phyloP scores from a whole-genome alignment of 2,797 vertebrate genomes.

The Myotis planiceps region DNA sequence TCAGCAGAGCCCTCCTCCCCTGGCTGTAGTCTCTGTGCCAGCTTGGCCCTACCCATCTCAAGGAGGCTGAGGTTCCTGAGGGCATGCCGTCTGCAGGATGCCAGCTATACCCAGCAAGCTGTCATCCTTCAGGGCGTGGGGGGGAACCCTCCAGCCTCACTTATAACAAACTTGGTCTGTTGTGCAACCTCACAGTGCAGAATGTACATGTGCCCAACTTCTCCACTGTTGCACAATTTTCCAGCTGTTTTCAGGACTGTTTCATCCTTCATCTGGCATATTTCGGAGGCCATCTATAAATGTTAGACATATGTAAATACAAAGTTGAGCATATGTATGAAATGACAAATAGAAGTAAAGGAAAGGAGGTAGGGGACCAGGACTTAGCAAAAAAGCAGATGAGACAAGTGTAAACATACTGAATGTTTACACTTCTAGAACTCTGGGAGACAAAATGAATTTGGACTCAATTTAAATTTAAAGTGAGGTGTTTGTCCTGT shows the following conservation, averaged over 20 bases:
- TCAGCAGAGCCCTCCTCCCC: not conserved
- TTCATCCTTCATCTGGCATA: slow-evolving; percentile 80
- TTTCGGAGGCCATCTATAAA: slow-evolving; percentile 77
- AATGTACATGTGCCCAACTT: slow-evolving; percentile 82
- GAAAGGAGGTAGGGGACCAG: slow-evolving; percentile 35
- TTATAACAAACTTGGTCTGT: slow-evolving; percentile 73
- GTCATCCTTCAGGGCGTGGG: slow-evolving; percentile 19
- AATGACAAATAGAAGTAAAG: slow-evolving; percentile 38
- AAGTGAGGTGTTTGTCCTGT: not conserved
- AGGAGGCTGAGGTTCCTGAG: not conserved
- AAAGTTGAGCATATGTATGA: slow-evolving; percentile 67
- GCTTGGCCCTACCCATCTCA: not conserved
- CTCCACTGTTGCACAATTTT: slow-evolving; percentile 83
- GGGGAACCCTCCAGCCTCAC: slow-evolving; percentile 35
- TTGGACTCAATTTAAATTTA: not conserved
- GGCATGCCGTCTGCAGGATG: slow-evolving; percentile 30
- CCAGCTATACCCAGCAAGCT: slow-evolving; percentile 51
- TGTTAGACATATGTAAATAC: slow-evolving; percentile 62
- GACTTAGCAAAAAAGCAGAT: slow-evolving; percentile 61
- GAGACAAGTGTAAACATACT: slow-evolving; percentile 75
- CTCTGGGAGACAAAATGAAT: slow-evolving; percentile 54
- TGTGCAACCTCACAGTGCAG: slow-evolving; percentile 79
- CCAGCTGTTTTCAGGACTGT: slow-evolving; percentile 84
- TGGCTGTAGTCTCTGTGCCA: not conserved
- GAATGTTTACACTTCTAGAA: slow-evolving; percentile 64